Percentiles rank a stretch among this genome's conserved stretches.
Evolutionary conservation across 2,113 vertebrate genomes (phyloP).

Genomic region (Siniperca chuatsi): DNA sequence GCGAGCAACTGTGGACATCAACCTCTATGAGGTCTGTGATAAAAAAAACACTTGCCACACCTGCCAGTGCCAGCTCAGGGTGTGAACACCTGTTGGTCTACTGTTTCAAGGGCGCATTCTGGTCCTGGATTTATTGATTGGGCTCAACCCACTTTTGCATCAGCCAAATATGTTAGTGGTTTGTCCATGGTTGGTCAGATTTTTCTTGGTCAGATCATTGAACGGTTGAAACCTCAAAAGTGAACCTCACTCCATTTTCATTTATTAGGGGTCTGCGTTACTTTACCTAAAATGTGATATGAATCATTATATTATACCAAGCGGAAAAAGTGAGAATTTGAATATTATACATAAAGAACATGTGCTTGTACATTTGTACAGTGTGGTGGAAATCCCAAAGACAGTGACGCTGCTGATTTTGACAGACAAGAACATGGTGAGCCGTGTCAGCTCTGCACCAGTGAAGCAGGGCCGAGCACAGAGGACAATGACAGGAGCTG

Average conservation of each 20-base stretch:
- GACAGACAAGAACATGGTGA: slow-evolving; percentile 65
- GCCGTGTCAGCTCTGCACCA: slow-evolving; percentile 49
- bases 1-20: not conserved
- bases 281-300: not conserved
- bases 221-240: not conserved
- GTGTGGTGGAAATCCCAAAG: slow-evolving; percentile 36
- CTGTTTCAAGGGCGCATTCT: slow-evolving; percentile 34
- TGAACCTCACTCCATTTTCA: not conserved
- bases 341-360: slow-evolving; percentile 9
- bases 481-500: slow-evolving; percentile 46
- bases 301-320: not conserved
- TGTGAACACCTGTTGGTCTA: slow-evolving; percentile 48
- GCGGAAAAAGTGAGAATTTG: not conserved
- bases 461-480: slow-evolving; percentile 29
- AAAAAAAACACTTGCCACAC: not conserved
- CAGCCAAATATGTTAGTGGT: not conserved
- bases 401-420: slow-evolving; percentile 40
- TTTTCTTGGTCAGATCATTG: not conserved
- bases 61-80: not conserved
- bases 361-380: slow-evolving; percentile 5
- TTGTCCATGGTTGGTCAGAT: not conserved
- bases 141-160: slow-evolving; percentile 7
- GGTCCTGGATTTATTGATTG: slow-evolving; percentile 12
- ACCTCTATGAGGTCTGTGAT: not conserved
- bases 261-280: not conserved